A percentile compares a stretch with the other conserved stretches of the same genome.
These are phyloP conservation scores for Microcebus griseorufus DNA, from an alignment of 2,113 vertebrate genomes.

Conservation along the genomic window DNA sequence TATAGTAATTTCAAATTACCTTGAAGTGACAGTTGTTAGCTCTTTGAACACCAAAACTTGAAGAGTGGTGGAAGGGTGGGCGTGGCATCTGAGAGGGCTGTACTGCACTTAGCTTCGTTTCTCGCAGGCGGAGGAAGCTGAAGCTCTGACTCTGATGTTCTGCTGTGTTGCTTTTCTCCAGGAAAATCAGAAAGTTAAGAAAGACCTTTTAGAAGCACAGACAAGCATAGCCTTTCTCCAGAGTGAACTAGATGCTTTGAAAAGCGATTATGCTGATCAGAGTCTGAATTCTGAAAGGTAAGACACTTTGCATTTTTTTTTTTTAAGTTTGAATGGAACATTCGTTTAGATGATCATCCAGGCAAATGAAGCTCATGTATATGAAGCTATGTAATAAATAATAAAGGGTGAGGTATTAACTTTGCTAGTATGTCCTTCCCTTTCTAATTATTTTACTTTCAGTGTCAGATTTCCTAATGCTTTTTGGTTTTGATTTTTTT, in stretches of 20 bases:
- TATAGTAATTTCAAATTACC: conserved; percentile 18
- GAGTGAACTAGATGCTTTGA: conserved; percentile 95
- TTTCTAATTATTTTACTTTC: not conserved
- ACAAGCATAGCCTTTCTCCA: conserved; percentile 94
- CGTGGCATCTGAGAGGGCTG: too few relatives aligned
- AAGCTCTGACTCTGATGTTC: not conserved
- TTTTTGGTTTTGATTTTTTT: not conserved
- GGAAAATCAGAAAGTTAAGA: conserved; percentile 97
- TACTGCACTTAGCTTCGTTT: not conserved
- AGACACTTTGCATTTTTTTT: conserved; percentile 33
- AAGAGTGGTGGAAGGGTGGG: not conserved
- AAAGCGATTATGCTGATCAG: conserved; percentile 95
- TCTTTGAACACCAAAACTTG: not conserved
- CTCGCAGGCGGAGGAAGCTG: not conserved
- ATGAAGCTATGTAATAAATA: not conserved
- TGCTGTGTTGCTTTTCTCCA: conserved; percentile 71
- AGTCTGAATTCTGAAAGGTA: conserved; percentile 94
- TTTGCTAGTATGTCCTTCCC: not conserved
- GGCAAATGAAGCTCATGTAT: not conserved
- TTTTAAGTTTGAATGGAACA: not conserved
- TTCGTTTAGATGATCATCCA: not conserved
- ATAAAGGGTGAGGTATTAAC: not conserved
- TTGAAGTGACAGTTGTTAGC: not conserved
- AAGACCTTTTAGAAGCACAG: conserved; percentile 95
- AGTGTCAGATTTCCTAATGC: not conserved